Evolutionary conservation across 2,888 invertebrate species (phyloP), one percentile per base, ranked within the genome.

Genomic region (Pandemis corylana): DNA sequence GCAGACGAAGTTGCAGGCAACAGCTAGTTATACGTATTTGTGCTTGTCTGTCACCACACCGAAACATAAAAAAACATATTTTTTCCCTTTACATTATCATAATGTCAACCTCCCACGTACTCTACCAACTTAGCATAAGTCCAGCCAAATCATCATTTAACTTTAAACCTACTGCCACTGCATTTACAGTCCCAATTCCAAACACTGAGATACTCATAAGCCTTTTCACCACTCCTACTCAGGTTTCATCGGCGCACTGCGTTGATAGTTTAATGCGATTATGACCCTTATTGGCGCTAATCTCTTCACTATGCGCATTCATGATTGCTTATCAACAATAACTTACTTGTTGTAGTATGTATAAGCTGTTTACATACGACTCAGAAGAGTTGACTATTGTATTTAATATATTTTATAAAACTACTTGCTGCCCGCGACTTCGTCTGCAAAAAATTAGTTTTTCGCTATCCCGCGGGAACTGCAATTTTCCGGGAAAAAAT

Each of bases 271-370:
- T 65, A 28, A 65, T 49, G 7, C 65, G 49, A 65, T 46, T 69
- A 42, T 46, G n/a, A 69, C 7, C 65, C 65, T 49, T 75, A 77
- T 75, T 64, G 75, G 41, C 62, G 64, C 44, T 70, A 71, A 68
- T 71, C 63, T 42, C 56, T 68, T 68, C 36, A 70, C 49, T 64
- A 56, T 67, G 71, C 20, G 56, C 72, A 75, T 75, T 59, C 46
- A 56, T 28, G 63, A 59, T 49, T 20, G 63, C 46, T 63, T 41
- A 72, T 75, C 72, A 66, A 49, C 67, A 72, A 71, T 67, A 66
- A 68, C 49, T 59, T 51, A 46, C 42, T 64, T 71, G 56, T 46
- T 70, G 13, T 65, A 49, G 46, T 36, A 36, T 28, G 28, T 0
- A 13, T 49, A 20, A 56, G 56, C 7, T 56, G 20, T 56, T n/a